Conservation (phyloP, 2,888 invertebrate genomes). For the Oithona nana region DNA sequence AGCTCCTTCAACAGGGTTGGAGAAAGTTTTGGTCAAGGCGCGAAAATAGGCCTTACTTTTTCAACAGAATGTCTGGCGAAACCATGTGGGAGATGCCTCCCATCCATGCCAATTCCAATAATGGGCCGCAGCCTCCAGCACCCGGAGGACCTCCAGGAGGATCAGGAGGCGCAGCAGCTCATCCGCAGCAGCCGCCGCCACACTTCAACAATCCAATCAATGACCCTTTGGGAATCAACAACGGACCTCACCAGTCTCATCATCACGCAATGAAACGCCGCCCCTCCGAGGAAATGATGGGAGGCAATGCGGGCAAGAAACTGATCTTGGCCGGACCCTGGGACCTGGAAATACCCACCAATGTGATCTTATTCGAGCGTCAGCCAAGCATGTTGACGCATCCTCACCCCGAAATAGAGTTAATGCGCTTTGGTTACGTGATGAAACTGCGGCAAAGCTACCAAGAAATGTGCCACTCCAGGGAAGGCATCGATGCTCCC, state of each 20-base stretch:
- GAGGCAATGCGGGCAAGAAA: slow-evolving; percentile 59
- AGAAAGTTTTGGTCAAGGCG: slow-evolving; percentile 89
- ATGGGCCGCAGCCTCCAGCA: slow-evolving; percentile 19
- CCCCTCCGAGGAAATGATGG: slow-evolving; percentile 51
- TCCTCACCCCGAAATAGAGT: slow-evolving; percentile 58
- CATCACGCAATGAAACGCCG: slow-evolving; percentile 42
- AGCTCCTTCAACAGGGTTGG: slow-evolving; percentile 73
- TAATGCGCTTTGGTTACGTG: slow-evolving; percentile 51
- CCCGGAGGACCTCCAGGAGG: slow-evolving; percentile 22
- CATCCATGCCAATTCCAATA: background rate
- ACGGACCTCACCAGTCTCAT: slow-evolving; percentile 21
- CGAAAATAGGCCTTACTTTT: slow-evolving; percentile 84
- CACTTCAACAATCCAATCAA: background rate
- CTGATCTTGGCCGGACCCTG: slow-evolving; percentile 75
- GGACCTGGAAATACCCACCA: slow-evolving; percentile 82
- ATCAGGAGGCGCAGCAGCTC: no score
- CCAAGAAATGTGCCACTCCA: slow-evolving; percentile 77
- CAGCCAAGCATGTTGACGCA: slow-evolving; percentile 58
- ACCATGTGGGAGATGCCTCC: slow-evolving; percentile 92
- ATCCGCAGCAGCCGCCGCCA: background rate
- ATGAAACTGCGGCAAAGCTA: slow-evolving; percentile 73
- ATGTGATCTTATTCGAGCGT: slow-evolving; percentile 71
- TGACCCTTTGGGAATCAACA: slow-evolving; percentile 17
- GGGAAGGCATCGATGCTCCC: slow-evolving; percentile 81
- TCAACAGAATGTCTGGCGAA: slow-evolving; percentile 86